Evolutionary conservation across 2,888 invertebrate species (phyloP), one percentile per base, ranked within the genome.

Genomic region (Hartigia nigra): DNA sequence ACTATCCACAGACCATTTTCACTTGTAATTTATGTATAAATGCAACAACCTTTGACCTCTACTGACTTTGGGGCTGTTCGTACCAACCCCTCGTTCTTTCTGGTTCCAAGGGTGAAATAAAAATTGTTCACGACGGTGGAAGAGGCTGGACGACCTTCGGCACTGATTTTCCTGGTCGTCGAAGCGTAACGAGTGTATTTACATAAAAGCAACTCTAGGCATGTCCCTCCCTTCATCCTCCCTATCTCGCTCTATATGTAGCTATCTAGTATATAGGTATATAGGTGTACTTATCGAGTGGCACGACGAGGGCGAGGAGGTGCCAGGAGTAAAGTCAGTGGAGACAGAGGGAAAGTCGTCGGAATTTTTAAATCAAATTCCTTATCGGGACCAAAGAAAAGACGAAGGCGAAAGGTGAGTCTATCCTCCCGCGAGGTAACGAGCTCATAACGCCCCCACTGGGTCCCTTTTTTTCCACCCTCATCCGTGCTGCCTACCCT

Each of bases 311-410:
- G 23, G 23, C 5, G 2, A 55, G 55, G 9, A 1, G 55, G 55
- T 14, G 55, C 23, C 55, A 23, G 23, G 55, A 55, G 55, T 55
- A 23, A 55, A 55, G 55, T 55, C 55, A 23, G 55, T 23, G 55
- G 9, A 23, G 55, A 55, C 23, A 9, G 32, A 70, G 85, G 86
- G 82, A 87, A 86, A 88, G 87, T 87, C 86, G 85, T 84, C 85
- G 89, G 89, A 88, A 90, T 90, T 88, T 89, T 89, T 88, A 88
- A 89, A 90, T 90, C 89, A 89, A 90, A 90, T 90, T 90, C 88
- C 87, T 89, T 87, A 88, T 89, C 89, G 86, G 84, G 31, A 85
- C 86, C 84, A 88, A 84, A 84, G 83, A 82, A 83, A 86, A 84
- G 80, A 72, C 76, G 81, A 77, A 78, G 75, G 80, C 79, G 78